These are phyloP conservation scores for Andrena marginata DNA, from an alignment of 2,888 invertebrate genomes.

Conservation along the genomic window DNA sequence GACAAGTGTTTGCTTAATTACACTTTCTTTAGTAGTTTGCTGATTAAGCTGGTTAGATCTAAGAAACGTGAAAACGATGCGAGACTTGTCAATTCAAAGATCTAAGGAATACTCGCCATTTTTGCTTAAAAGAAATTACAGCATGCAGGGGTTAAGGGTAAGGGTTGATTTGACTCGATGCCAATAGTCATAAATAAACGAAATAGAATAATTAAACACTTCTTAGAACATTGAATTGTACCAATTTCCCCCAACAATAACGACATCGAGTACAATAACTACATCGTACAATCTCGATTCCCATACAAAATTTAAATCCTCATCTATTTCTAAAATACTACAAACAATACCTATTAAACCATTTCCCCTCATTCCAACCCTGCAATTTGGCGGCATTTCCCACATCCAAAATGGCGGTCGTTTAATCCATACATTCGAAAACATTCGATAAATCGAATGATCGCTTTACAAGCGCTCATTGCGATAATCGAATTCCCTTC, in stretches of 20 bases:
- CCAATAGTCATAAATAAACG: no score
- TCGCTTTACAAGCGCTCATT: background rate
- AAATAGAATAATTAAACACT: background rate
- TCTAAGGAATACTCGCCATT: background rate
- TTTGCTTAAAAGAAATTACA: background rate
- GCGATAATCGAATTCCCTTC: constrained; percentile 22
- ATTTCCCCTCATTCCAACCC: no score
- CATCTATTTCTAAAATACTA: background rate
- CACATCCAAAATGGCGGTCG: background rate
- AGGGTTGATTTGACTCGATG: background rate
- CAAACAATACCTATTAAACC: no score
- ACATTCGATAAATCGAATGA: constrained; percentile 26
- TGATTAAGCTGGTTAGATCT: background rate
- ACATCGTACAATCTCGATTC: background rate
- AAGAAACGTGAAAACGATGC: background rate
- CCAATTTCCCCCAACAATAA: background rate
- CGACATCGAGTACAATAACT: background rate
- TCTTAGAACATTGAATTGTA: background rate
- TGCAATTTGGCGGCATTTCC: background rate
- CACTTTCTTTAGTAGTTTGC: background rate
- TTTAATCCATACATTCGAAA: background rate
- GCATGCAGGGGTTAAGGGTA: background rate
- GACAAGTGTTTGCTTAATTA: constrained; percentile 24
- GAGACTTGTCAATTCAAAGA: background rate
- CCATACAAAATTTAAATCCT: background rate